Evolutionary conservation across 2,888 invertebrate genomes (phyloP).

Genomic region (Himalopsyche kuldschensis): DNA sequence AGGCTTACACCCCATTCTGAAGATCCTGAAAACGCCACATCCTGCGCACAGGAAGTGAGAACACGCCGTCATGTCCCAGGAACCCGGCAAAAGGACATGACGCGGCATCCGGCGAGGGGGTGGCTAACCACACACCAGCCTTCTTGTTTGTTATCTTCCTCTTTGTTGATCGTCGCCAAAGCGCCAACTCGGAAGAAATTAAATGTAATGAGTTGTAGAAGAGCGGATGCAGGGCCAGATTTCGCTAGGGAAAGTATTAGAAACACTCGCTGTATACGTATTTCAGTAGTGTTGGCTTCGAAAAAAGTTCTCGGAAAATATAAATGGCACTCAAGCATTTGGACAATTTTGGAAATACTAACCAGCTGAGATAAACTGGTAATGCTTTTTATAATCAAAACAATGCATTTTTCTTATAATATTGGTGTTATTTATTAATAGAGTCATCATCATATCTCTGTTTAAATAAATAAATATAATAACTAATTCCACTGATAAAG

Average conservation of each 20-base stretch:
- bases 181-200: slow-evolving; percentile 34
- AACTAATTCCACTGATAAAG: too few species aligned
- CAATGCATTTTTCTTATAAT: too few species aligned
- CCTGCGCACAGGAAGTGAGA: slow-evolving; percentile 18
- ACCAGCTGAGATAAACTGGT: too few species aligned
- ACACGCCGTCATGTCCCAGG: slow-evolving; percentile 10
- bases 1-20: slow-evolving; percentile 20
- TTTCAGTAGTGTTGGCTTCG: neutral
- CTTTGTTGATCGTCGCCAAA: slow-evolving; percentile 3
- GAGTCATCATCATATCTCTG: too few species aligned
- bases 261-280: neutral
- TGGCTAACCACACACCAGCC: slow-evolving; percentile 9
- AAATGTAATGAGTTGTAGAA: slow-evolving; percentile 38
- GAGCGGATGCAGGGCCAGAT: neutral
- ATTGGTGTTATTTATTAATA: too few species aligned
- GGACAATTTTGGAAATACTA: too few species aligned
- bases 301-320: too few species aligned
- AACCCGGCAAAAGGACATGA: slow-evolving; percentile 25
- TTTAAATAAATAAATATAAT: too few species aligned
- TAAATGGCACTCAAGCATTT: too few species aligned
- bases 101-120: slow-evolving; percentile 23
- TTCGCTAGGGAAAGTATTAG: neutral
- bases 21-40: slow-evolving; percentile 22
- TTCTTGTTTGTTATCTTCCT: slow-evolving; percentile 29
- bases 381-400: too few species aligned